Conservation (phyloP, 2,888 invertebrate species). For the Melieria crassipennis region DNA sequence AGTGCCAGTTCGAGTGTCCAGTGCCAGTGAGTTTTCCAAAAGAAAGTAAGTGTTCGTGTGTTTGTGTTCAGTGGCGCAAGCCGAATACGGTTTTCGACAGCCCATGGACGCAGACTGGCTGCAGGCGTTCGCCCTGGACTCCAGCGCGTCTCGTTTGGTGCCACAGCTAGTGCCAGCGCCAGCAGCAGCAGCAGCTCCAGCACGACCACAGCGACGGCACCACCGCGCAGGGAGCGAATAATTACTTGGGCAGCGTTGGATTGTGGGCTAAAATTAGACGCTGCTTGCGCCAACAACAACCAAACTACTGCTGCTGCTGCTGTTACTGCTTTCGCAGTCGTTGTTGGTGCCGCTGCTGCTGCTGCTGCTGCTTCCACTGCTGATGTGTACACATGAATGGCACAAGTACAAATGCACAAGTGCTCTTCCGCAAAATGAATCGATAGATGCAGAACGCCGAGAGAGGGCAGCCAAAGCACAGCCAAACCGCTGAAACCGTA, state of each 20-base stretch:
- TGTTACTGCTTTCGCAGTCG: conserved; percentile 8
- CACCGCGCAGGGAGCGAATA: not conserved
- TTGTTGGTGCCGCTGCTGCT: conserved; percentile 7
- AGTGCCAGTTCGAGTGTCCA: not conserved
- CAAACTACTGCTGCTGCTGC: not conserved
- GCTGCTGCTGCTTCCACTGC: conserved; percentile 17
- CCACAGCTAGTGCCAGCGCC: conserved; percentile 9
- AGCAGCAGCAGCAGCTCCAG: too few relatives aligned
- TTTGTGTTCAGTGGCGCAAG: not conserved
- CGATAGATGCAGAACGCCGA: conserved; percentile 21
- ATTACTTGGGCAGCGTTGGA: conserved; percentile 1
- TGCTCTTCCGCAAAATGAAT: conserved; percentile 22
- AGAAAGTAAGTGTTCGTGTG: not conserved
- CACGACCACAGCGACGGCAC: too few relatives aligned
- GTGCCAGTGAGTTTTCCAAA: not conserved
- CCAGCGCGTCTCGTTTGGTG: not conserved
- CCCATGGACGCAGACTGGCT: too few relatives aligned
- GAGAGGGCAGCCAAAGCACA: not conserved
- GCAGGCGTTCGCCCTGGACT: not conserved
- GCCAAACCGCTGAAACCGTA: not conserved
- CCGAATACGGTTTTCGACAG: too few relatives aligned
- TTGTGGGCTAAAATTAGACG: conserved; percentile 28
- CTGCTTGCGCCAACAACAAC: not conserved
- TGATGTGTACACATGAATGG: conserved; percentile 32
- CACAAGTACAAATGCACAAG: conserved; percentile 11